Conservation (phyloP, 2,888 invertebrate species). For the Eulithis prunata region DNA sequence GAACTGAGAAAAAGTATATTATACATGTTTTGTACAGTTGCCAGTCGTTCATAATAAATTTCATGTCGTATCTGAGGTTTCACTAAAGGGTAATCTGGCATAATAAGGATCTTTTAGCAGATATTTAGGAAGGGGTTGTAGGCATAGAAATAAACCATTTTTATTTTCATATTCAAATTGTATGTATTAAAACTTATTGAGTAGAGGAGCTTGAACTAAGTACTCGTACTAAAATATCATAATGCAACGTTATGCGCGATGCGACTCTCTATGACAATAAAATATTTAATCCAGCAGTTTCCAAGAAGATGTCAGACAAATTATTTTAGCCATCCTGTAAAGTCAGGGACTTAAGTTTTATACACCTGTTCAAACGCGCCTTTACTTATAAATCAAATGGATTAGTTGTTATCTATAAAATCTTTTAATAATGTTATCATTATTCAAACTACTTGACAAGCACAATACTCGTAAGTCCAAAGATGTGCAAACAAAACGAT, state of each 20-base stretch:
- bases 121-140: no score
- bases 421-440: conserved; percentile 22
- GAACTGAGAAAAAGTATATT: no score
- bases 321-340: conserved; percentile 25
- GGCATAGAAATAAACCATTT: no score
- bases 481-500: conserved; percentile 22
- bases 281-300: conserved; percentile 31
- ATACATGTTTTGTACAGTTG: no score
- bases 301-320: conserved; percentile 34
- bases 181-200: no score
- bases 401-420: conserved; percentile 27
- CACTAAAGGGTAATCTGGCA: no score
- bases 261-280: conserved; percentile 30
- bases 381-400: conserved; percentile 13
- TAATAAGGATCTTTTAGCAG: no score
- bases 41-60: no score
- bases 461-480: conserved; percentile 15
- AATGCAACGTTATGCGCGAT: conserved; percentile 26
- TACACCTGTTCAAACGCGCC: conserved; percentile 17
- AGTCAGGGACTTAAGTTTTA: conserved; percentile 13
- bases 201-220: no score
- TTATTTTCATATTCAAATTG: no score
- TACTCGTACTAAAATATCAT: conserved; percentile 30
- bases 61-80: no score
- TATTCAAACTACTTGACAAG: conserved; percentile 19